These are phyloP conservation scores for Uloborus plumipes DNA, from an alignment of 2,888 invertebrate genomes.

Conservation along the genomic window DNA sequence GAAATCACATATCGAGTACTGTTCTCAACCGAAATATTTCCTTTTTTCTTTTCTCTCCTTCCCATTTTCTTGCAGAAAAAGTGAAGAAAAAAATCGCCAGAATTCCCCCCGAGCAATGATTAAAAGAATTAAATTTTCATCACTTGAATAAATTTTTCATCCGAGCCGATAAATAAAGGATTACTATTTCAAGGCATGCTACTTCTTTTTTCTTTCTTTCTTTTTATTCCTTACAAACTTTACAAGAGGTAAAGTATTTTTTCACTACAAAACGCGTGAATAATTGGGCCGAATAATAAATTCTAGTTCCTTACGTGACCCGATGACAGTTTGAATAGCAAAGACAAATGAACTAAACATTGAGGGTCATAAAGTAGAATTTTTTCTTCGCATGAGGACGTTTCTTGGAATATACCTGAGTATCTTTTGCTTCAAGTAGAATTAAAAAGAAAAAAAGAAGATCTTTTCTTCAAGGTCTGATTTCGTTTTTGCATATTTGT, in stretches of 20 bases:
- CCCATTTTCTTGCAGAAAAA: neutral
- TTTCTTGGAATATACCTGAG: slow-evolving; percentile 31
- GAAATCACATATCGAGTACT: neutral
- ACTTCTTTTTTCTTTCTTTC: slow-evolving; percentile 8
- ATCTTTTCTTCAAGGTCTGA: slow-evolving; percentile 19
- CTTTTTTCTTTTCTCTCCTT: neutral
- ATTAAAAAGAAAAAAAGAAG: slow-evolving; percentile 17
- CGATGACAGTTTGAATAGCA: slow-evolving; percentile 53
- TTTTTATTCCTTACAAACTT: slow-evolving; percentile 14
- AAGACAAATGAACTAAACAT: slow-evolving; percentile 61
- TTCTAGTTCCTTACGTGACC: slow-evolving; percentile 33
- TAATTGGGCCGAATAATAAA: slow-evolving; percentile 52
- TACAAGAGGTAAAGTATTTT: slow-evolving; percentile 18
- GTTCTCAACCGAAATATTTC: neutral
- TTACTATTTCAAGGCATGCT: slow-evolving; percentile 39
- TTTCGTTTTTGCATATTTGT: slow-evolving; percentile 36
- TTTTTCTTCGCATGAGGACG: slow-evolving; percentile 27
- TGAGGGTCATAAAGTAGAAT: slow-evolving; percentile 56
- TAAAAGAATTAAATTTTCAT: slow-evolving; percentile 55
- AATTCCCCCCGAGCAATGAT: slow-evolving; percentile 20
- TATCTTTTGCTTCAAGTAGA: slow-evolving; percentile 1
- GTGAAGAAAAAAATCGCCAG: slow-evolving; percentile 11
- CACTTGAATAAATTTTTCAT: slow-evolving; percentile 42
- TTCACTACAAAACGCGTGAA: slow-evolving; percentile 41
- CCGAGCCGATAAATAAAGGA: slow-evolving; percentile 54